Base-by-base conservation (phyloP, 2,888 invertebrate species). In the Brachynemurus nebulosus region DNA sequence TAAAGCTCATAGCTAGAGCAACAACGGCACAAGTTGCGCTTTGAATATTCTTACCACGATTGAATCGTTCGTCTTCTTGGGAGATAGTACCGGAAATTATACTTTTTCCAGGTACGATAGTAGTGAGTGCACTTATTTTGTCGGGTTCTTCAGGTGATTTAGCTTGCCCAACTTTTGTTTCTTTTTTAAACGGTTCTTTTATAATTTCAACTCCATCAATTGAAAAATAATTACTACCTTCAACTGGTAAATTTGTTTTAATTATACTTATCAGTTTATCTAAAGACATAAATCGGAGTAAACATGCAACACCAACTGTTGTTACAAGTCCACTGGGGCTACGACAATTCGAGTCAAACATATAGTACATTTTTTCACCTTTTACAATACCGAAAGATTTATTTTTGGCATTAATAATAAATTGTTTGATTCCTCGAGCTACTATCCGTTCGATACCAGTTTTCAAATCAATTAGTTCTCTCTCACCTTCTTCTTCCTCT, bases 11-110 rank as follows among this genome's bases (percentile, higher is more conserved):
- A 16, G 72, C 72, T 0, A 72, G 62, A 0, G 71, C 67, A 1
- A 72, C 70, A 0, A 77, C 56, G 0, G 77, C 74, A 2, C 69
- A 69, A 4, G 71, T 69, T 0, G 76, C 63, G 1, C 73, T 72
- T 45, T 77, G 72, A 1, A 67, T 60, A 1, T 69, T 56, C 0
- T 66, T 55, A 18, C 68, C 69, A 30, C 69, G 63, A 0, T 63
- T 67, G 57, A 77, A 78, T 47, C 69, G 69, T 38, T 48, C 49
- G 45, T 65, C 59, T 45, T 76, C 69, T 1, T 64, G 62, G 0
- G 68, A 70, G 7, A 68, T 55, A 0, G 63, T 61, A 0, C 74
- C 74, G 1, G 71, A 55, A 8, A 74, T 59, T 25, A 74, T 68
- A 18, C 65, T 66, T 42, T 69, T 52, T 0, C 69, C 69, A 2